Base-by-base conservation (phyloP, 2,113 vertebrate species). In the Hydrolagus affinis region DNA sequence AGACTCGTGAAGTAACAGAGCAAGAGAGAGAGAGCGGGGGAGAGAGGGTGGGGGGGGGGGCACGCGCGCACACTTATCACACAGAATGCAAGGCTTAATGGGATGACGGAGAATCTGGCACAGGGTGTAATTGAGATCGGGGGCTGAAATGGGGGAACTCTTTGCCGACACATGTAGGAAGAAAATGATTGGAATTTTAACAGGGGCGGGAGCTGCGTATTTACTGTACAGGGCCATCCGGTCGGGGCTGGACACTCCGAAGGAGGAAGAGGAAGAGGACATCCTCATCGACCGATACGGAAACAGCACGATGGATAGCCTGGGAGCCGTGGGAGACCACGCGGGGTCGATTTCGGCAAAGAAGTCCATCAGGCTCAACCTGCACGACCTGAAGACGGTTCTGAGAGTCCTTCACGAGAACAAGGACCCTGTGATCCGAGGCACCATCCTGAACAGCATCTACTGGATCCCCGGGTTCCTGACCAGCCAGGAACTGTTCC, bases 321-420 rank as follows among this genome's bases (percentile, higher is more conserved):
- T 83, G 1, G 78, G 78, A 1, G 78, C 62, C 21, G 6, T 83
- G 78, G 78, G 78, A 2, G 25, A 83, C 11, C 62, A 66, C 15
- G 1, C 44, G 44, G 44, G 44, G 44, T 44, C 44, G 44, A n/a
- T 11, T 28, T 83, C 25, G 9, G 17, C 78, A 11, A 83, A 32
- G 60, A 83, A 32, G 25, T 83, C 78, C 11, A 28, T 83, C 60
- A 83, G 32, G 78, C 30, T 83, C 60, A 83, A 66, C 8, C 25
- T 83, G 19, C 78, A 19, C 8, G 78, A 83, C 28, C 78, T 83
- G 60, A 83, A 83, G 78, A 83, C 25, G 1, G 62, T 83, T 32
- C 17, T 83, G 62, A 66, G 60, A 0, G 66, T 83, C 19, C 78
- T 83, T 19, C 78, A 68, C 66, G 78, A 83, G 30, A 83, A 62